These are phyloP conservation scores for Penaeus chinensis DNA, from an alignment of 1,140 invertebrate species.

Conservation along the genomic window DNA sequence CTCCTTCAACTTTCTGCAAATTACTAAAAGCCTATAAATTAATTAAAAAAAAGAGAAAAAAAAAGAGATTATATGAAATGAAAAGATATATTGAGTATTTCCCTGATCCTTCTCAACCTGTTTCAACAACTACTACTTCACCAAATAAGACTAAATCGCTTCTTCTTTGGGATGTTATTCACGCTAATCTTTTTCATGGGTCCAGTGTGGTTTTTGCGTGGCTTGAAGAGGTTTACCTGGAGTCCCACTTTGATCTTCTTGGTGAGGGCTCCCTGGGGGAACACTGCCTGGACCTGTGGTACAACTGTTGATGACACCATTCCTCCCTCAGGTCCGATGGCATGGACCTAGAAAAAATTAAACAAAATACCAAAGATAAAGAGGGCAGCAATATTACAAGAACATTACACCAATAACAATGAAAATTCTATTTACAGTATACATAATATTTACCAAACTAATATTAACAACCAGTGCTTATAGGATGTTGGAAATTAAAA, in stretches of 20 bases:
- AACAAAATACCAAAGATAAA: neutral
- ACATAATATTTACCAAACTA: no score
- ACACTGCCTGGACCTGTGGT: conserved; percentile 98
- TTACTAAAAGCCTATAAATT: neutral
- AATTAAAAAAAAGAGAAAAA: neutral
- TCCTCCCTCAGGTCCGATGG: conserved; percentile 97
- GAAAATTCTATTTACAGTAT: no score
- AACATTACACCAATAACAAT: no score
- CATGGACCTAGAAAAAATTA: conserved; percentile 75
- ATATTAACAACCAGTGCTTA: no score
- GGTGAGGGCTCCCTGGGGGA: conserved; percentile 98
- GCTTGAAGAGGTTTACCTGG: conserved; percentile 94
- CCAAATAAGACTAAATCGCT: conserved; percentile 86
- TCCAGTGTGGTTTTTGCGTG: conserved; percentile 74
- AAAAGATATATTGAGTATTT: neutral
- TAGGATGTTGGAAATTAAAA: neutral
- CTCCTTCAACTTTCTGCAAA: no score
- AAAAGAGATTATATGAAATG: neutral
- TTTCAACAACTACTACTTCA: conserved; percentile 68
- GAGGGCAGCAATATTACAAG: neutral
- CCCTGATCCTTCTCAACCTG: neutral
- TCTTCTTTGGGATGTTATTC: conserved; percentile 87
- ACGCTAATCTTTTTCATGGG: conserved; percentile 84
- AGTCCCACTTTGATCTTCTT: conserved; percentile 99
- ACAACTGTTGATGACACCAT: conserved; percentile 98